Base-by-base conservation (phyloP, 2,888 invertebrate genomes). In the Elgonia sp. region DNA sequence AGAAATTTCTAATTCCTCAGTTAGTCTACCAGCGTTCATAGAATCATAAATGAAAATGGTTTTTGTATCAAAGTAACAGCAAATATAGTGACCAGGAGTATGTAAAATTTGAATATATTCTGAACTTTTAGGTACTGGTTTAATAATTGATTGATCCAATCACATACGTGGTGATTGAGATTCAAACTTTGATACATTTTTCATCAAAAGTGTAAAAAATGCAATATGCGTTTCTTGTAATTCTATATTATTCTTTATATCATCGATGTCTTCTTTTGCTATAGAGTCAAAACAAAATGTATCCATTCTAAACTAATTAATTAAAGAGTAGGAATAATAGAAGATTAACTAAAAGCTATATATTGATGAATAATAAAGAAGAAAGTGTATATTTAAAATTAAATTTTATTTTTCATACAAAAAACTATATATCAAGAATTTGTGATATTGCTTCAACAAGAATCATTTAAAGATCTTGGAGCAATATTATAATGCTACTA, bases 21-120 rank as follows among this genome's bases (percentile, higher is more conserved):
- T 60, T 0, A 70, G 46, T 57, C 67, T 67, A 12, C 37, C n/a
- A 46, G 10, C 10, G 39, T 77, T 50, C 14, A 77, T 14, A 4
- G 72, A 72, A 57, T 72, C 72, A 77, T 77, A 77, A 67, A 80
- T 69, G 60, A 40, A 83, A 63, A 62, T 37, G 14, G 14, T 21
- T 60, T 20, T 75, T 39, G 46, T 40, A 67, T 70, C 62, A 46
- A 62, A 40, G 62, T 75, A 75, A 60, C 73, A 75, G 18, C 73
- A 75, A 7, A 75, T 46, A 62, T 60, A 75, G 42, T 60, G 73
- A 14, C 62, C 62, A 60, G 42, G 57, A 42, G 60, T 42, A 60
- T 75, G 60, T 46, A 75, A 42, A 60, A 75, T 75, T 60, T 75
- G 73, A 16, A 75, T 75, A 60, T 60, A 75, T 42, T 75, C 60